phyloP scores from a whole-genome alignment of 2,888 invertebrate species.

The Cenopis cana region DNA sequence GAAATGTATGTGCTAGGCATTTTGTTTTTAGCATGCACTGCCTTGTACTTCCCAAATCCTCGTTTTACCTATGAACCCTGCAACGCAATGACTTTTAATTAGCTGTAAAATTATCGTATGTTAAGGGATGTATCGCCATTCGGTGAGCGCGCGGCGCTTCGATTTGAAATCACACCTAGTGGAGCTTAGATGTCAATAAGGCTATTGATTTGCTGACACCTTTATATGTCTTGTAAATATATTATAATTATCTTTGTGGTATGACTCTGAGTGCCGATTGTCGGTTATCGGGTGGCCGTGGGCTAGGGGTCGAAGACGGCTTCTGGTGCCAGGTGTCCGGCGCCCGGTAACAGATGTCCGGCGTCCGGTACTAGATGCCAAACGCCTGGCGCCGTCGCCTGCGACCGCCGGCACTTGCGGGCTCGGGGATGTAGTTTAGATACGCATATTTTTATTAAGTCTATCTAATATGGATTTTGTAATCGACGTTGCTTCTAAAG shows the following conservation, averaged over 20 bases:
- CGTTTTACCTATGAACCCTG: slow-evolving; percentile 38
- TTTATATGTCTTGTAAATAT: slow-evolving; percentile 84
- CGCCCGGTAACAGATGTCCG: slow-evolving; percentile 39
- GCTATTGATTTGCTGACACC: slow-evolving; percentile 82
- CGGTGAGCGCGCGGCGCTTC: slow-evolving; percentile 66
- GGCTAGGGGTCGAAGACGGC: neutral
- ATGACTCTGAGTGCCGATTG: slow-evolving; percentile 72
- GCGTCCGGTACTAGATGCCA: neutral
- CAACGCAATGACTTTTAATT: slow-evolving; percentile 55
- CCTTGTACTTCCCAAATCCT: slow-evolving; percentile 36
- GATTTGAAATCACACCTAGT: slow-evolving; percentile 83
- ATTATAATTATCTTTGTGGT: slow-evolving; percentile 80
- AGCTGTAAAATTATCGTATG: slow-evolving; percentile 80
- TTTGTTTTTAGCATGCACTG: slow-evolving; percentile 50
- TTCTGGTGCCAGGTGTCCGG: neutral
- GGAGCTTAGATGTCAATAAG: slow-evolving; percentile 82
- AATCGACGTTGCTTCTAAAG: slow-evolving; percentile 84
- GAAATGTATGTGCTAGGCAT: slow-evolving; percentile 38
- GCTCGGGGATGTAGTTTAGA: slow-evolving; percentile 73
- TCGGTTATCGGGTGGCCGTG: slow-evolving; percentile 48
- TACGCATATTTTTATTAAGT: slow-evolving; percentile 85
- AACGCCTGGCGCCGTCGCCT: slow-evolving; percentile 40
- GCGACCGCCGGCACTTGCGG: slow-evolving; percentile 44
- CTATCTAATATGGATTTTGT: slow-evolving; percentile 84
- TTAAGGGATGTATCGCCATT: slow-evolving; percentile 66